Evolutionary conservation across 2,113 vertebrate species (phyloP).

Genomic region (Eulacestoma nigropectus): DNA sequence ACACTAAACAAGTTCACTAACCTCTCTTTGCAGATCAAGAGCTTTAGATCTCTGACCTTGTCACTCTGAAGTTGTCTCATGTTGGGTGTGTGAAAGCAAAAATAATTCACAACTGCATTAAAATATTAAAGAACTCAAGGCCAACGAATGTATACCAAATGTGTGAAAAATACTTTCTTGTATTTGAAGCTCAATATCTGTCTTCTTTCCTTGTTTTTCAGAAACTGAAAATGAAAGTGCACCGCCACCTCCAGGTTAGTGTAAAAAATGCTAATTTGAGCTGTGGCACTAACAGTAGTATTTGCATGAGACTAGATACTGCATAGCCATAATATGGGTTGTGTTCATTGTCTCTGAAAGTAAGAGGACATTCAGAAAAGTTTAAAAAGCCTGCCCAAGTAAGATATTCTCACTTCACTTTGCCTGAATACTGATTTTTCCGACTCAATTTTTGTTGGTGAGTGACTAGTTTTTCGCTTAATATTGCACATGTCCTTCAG

Average conservation of each 20-base stretch:
- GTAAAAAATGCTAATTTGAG: background rate
- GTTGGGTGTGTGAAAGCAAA: background rate
- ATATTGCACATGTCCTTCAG: background rate
- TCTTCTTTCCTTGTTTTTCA: conserved; percentile 55
- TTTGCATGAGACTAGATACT: background rate
- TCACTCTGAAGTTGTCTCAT: background rate
- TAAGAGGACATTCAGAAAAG: background rate
- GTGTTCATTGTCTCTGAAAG: background rate
- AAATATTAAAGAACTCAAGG: background rate
- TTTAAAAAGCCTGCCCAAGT: background rate
- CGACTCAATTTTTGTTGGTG: background rate
- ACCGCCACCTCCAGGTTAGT: conserved; percentile 70
- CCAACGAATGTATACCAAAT: background rate
- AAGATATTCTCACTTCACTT: background rate
- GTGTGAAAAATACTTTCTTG: background rate
- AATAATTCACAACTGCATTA: background rate
- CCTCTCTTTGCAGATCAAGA: background rate
- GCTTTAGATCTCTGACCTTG: background rate
- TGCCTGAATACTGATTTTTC: background rate
- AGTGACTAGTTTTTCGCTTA: background rate
- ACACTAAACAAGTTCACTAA: background rate
- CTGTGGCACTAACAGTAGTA: background rate
- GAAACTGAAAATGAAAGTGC: conserved; percentile 67
- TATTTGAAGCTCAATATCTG: background rate
- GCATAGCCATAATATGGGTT: background rate